Evolutionary conservation across 2,797 vertebrate species (phyloP).

Genomic region (Chelonia mydas): DNA sequence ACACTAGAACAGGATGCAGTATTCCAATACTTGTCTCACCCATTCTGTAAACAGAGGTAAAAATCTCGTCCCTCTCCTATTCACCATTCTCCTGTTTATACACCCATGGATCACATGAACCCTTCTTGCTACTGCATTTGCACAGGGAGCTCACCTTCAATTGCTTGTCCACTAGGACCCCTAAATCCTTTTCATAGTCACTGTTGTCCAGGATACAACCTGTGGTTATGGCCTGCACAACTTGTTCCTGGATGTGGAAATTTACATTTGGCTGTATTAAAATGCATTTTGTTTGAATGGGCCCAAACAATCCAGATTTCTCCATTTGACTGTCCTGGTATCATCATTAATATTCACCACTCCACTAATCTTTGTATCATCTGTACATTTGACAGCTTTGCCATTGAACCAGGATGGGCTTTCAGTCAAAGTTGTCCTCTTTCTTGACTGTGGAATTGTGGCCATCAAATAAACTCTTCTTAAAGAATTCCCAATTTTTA

Average conservation of each 20-base stretch:
- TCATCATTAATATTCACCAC: not conserved
- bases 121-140: not conserved
- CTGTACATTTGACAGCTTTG: slow-evolving; percentile 23
- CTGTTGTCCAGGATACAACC: not conserved
- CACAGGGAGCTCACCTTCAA: not conserved
- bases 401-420: not conserved
- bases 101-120: not conserved
- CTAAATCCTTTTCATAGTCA: not conserved
- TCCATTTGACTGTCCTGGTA: not conserved
- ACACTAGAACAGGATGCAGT: not conserved
- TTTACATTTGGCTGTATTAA: not conserved
- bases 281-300: slow-evolving; percentile 4
- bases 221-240: not conserved
- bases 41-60: not conserved
- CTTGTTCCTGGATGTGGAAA: not conserved
- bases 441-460: not conserved
- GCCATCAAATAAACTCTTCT: not conserved
- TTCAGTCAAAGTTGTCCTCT: not conserved
- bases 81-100: not conserved
- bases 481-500: not conserved
- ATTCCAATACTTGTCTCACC: not conserved
- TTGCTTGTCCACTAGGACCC: not conserved
- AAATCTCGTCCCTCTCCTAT: not conserved
- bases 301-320: not conserved
- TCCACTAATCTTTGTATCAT: slow-evolving; percentile 52